Base-by-base conservation (phyloP, 2,888 invertebrate species). In the Cephus pulcher region DNA sequence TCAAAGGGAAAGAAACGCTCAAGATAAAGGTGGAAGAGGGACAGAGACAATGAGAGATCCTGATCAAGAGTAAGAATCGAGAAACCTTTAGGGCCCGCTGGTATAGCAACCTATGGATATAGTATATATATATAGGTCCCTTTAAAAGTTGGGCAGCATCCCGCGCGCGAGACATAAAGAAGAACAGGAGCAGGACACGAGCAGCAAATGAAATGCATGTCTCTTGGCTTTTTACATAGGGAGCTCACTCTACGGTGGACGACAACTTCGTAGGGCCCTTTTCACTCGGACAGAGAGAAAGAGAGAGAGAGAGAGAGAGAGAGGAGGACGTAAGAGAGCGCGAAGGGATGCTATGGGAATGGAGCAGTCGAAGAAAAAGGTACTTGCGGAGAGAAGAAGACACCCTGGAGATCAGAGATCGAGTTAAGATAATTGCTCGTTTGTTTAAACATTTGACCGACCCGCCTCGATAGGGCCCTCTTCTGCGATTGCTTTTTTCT, bases 391-490 rank as follows among this genome's bases (percentile, higher is more conserved):
- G 79, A 78, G 79, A 70, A 68, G 23, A 75, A 77, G 40, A 74
- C 74, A 69, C 74, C 73, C 77, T 76, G 69, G 79, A 77, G 89
- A 89, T 89, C 84, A 81, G 83, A 89, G 89, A 90, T 90, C 90
- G 88, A 90, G 90, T 90, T 89, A 88, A 89, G 90, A 90, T 91
- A 90, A 90, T 90, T 90, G 88, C 89, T 88, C 89, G 90, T 90
- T 90, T 90, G 89, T 90, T 91, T 90, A 90, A 90, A 90, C 89
- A 89, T 90, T 89, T 86, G 87, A 88, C 85, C 88, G 86, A 82
- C 84, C 40, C 85, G 84, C 79, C 83, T 40, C 80, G 78, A 81
- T 83, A 83, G 83, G 82, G 82, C 78, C 80, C 77, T 40, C 77
- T 40, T 40, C 40, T 40, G 40, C 40, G 40, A 80, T 74, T 69